These are phyloP conservation scores for Strix uralensis DNA, from an alignment of 2,113 vertebrate genomes.

Conservation along the genomic window DNA sequence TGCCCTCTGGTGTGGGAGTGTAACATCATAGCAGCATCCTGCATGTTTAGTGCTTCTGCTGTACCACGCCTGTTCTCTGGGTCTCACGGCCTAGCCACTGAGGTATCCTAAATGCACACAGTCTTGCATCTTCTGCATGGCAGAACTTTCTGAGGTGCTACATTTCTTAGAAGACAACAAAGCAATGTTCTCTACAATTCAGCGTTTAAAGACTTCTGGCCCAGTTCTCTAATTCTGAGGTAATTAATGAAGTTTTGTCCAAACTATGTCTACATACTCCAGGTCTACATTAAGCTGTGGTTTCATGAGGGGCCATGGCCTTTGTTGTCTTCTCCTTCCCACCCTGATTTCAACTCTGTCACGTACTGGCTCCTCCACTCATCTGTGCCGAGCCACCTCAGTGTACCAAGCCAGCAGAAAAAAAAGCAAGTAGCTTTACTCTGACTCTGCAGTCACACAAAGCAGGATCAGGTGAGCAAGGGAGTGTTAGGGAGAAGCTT, in stretches of 20 bases:
- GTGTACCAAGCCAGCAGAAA: background rate
- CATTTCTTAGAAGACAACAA: background rate
- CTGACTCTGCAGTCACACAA: background rate
- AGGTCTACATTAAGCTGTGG: background rate
- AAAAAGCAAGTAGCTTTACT: background rate
- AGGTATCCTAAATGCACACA: background rate
- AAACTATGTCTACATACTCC: background rate
- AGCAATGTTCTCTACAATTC: background rate
- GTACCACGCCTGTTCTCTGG: background rate
- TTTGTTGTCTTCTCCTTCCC: background rate
- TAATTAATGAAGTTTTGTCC: background rate
- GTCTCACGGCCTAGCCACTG: background rate
- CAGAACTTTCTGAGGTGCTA: background rate
- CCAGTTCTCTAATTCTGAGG: background rate
- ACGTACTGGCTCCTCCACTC: background rate
- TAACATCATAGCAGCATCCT: background rate
- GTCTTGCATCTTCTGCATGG: background rate
- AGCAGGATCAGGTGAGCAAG: background rate
- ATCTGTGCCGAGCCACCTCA: background rate
- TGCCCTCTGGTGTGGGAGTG: background rate
- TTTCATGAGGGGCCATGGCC: background rate
- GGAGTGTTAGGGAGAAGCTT: background rate
- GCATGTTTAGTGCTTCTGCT: background rate
- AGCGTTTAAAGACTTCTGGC: background rate
- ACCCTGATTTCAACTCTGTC: background rate